Percentiles rank a stretch among this genome's conserved stretches.
These are phyloP conservation scores for Macquaria ambigua DNA, from an alignment of 2,113 vertebrate genomes.

Conservation along the genomic window DNA sequence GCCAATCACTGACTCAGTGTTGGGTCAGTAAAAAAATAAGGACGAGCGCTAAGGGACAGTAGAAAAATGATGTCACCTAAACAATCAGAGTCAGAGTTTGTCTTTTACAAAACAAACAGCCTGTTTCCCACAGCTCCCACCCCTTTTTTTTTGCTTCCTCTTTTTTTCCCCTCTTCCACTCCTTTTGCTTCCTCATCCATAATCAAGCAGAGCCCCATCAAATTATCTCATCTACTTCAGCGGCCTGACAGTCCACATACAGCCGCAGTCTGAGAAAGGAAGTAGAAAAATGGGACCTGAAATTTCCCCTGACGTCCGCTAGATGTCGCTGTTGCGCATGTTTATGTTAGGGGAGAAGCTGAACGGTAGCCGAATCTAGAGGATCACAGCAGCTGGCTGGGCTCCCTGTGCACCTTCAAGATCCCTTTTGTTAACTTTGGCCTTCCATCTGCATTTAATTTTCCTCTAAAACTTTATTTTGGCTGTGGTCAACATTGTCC, in stretches of 20 bases:
- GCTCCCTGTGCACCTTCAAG: slow-evolving; percentile 31
- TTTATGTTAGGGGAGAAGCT: slow-evolving; percentile 17
- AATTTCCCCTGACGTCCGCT: neutral
- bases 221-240: neutral
- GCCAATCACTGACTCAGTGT: neutral
- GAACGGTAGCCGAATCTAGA: slow-evolving; percentile 37
- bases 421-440: slow-evolving; percentile 12
- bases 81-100: slow-evolving; percentile 22
- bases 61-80: slow-evolving; percentile 27
- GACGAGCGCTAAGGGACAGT: neutral
- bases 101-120: slow-evolving; percentile 27
- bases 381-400: slow-evolving; percentile 8
- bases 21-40: slow-evolving; percentile 3
- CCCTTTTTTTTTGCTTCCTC: neutral
- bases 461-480: neutral
- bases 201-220: neutral
- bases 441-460: slow-evolving; percentile 1
- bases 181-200: neutral
- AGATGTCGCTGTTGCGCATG: slow-evolving; percentile 65
- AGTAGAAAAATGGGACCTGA: neutral
- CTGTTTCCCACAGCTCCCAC: slow-evolving; percentile 24
- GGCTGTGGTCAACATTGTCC: neutral
- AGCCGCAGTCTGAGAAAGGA: neutral
- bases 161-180: too few species aligned
- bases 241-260: neutral